Percentiles rank a stretch among this genome's conserved stretches.
These are phyloP conservation scores for Geococcyx californianus DNA, from an alignment of 2,113 vertebrate genomes.

Conservation along the genomic window DNA sequence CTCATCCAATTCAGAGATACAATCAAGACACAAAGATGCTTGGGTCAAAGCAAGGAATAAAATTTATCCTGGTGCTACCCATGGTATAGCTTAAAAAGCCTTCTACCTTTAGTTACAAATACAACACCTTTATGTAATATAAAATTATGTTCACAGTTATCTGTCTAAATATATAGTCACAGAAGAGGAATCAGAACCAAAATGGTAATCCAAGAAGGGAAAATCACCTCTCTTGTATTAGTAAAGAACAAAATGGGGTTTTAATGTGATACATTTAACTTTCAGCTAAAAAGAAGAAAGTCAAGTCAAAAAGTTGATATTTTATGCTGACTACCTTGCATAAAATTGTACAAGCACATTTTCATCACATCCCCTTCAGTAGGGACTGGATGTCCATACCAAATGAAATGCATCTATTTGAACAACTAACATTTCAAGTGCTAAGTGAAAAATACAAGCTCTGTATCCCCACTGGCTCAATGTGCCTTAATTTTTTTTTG, in stretches of 20 bases:
- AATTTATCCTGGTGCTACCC: neutral
- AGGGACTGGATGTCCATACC: neutral
- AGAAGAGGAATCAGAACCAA: neutral
- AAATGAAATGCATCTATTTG: slow-evolving; percentile 21
- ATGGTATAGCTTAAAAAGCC: neutral
- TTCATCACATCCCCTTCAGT: neutral
- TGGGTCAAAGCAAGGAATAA: neutral
- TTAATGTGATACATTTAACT: slow-evolving; percentile 52
- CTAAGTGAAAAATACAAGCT: neutral
- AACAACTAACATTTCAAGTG: neutral
- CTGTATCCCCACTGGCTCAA: neutral
- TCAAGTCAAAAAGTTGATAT: slow-evolving; percentile 8
- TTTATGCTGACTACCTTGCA: slow-evolving; percentile 17
- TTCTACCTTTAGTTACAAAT: neutral
- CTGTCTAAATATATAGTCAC: neutral
- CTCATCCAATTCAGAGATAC: neutral
- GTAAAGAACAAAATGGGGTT: neutral
- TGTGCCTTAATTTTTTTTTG: neutral
- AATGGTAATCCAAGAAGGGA: neutral
- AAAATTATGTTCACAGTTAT: neutral
- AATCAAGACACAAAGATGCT: neutral
- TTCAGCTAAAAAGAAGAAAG: slow-evolving; percentile 62
- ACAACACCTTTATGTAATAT: neutral
- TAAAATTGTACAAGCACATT: slow-evolving; percentile 33
- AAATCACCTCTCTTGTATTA: neutral